Conservation (phyloP, 2,113 vertebrate genomes). For the Meleagris gallopavo region DNA sequence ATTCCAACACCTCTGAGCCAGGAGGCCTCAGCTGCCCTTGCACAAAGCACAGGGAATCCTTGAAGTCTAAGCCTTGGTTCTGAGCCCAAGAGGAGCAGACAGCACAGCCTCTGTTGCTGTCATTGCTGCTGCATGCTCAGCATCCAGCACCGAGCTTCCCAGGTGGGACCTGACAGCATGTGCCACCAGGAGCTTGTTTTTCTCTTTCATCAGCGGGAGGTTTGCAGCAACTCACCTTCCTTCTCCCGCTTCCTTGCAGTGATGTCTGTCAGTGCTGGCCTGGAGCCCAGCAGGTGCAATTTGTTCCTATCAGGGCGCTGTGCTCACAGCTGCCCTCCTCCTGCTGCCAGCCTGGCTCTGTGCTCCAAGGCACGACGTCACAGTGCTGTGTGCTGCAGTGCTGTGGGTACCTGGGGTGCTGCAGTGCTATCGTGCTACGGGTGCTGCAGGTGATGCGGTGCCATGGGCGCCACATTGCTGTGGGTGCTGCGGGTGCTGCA, state of each 20-base stretch:
- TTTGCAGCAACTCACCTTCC: background rate
- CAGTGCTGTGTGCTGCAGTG: background rate
- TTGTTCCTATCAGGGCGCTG: background rate
- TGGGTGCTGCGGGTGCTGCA: background rate
- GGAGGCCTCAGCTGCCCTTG: background rate
- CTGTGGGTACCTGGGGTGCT: no score
- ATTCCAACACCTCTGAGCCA: background rate
- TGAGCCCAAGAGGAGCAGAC: background rate
- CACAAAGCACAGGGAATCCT: background rate
- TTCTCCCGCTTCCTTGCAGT: background rate
- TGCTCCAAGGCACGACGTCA: background rate
- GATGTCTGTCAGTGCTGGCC: background rate
- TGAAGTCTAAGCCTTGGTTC: background rate
- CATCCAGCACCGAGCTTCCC: background rate
- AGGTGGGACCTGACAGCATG: background rate
- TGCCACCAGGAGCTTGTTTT: background rate
- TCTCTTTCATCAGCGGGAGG: background rate
- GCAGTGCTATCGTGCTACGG: no score
- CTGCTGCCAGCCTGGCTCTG: background rate
- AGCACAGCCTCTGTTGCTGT: background rate
- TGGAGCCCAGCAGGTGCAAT: background rate
- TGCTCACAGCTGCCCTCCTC: background rate
- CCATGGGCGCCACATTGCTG: fast-evolving
- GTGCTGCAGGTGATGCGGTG: no score
- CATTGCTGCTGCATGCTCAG: background rate